phyloP scores from a whole-genome alignment of 2,113 vertebrate species.

The Gnathonemus echidnorhynchus region DNA sequence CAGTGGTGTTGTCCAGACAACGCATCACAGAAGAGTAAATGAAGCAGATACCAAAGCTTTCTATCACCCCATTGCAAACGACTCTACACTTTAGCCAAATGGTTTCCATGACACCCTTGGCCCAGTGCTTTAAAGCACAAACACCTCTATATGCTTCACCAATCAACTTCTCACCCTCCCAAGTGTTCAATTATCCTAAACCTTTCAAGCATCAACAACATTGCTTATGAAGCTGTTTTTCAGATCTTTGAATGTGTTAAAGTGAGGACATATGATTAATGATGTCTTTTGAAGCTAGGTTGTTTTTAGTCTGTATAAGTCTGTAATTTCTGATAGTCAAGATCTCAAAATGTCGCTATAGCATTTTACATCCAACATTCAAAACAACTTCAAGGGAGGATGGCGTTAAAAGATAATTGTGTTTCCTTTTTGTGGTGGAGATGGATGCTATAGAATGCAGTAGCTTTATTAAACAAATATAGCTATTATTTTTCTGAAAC shows the following conservation, averaged over 20 bases:
- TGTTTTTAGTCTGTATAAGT: not conserved
- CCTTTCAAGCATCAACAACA: not conserved
- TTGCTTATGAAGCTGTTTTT: not conserved
- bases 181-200: not conserved
- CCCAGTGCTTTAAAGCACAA: constrained; percentile 56
- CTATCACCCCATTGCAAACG: constrained; percentile 70
- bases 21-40: constrained; percentile 72
- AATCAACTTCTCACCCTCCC: not conserved
- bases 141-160: constrained; percentile 14
- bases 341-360: not conserved
- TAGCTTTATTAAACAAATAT: not conserved
- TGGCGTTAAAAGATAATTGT: not conserved
- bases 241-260: constrained; percentile 7
- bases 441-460: not conserved
- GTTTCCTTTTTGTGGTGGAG: not conserved
- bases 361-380: not conserved
- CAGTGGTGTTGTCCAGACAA: constrained; percentile 78
- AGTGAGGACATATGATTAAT: not conserved
- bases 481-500: not conserved
- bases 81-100: constrained; percentile 71
- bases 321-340: not conserved
- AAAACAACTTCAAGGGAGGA: constrained; percentile 9
- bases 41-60: constrained; percentile 78
- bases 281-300: not conserved
- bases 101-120: constrained; percentile 70